phyloP scores from a whole-genome alignment of 2,797 vertebrate genomes.

The Pteronotus mesoamericanus region DNA sequence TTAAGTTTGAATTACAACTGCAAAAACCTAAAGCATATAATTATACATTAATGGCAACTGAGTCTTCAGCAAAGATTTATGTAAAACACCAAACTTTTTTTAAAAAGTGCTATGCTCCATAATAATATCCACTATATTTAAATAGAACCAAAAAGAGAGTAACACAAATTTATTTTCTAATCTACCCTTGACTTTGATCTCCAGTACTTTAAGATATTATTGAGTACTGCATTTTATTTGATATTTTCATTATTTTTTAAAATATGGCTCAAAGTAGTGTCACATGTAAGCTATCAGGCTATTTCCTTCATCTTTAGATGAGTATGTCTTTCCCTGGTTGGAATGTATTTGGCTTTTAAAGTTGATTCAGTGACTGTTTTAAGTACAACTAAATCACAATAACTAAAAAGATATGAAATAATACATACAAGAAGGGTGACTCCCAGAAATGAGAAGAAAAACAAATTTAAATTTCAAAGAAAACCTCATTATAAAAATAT shows the following conservation, averaged over 20 bases:
- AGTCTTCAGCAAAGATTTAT: not conserved
- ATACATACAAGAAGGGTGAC: not conserved
- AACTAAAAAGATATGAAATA: not conserved
- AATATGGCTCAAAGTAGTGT: not conserved
- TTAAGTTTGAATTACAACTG: not conserved
- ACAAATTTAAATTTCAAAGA: not conserved
- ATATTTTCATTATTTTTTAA: not conserved
- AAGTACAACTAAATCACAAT: not conserved
- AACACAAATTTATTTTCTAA: not conserved
- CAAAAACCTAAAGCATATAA: not conserved
- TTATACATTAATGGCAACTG: not conserved
- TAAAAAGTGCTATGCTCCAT: not conserved
- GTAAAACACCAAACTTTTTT: not conserved
- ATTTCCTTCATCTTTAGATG: not conserved
- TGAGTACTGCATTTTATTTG: not conserved
- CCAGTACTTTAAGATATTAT: not conserved
- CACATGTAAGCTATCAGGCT: not conserved
- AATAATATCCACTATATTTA: not conserved
- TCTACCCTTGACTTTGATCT: not conserved
- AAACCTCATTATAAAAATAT: not conserved
- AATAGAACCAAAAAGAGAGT: not conserved
- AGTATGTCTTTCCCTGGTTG: not conserved
- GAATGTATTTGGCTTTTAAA: not conserved
- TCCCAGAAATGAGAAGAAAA: not conserved
- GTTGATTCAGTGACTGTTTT: not conserved